Evolutionary conservation across 2,797 vertebrate genomes (phyloP), one percentile per base, ranked within the genome.

Genomic region (Glossophaga mutica): DNA sequence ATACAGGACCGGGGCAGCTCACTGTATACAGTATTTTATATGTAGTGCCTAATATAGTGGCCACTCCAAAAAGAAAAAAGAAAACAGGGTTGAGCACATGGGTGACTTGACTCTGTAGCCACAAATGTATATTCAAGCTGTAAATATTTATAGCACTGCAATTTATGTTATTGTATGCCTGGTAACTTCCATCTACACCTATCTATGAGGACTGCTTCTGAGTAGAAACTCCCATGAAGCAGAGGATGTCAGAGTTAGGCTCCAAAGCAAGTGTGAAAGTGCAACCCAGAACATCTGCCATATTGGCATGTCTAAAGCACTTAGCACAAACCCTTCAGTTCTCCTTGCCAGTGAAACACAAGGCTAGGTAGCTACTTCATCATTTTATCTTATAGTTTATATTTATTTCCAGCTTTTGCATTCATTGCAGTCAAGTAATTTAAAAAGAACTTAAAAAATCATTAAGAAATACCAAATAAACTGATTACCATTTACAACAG

Each of bases 331-430:
- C 19, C 21, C 19, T 52, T 73, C 7, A 8, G 6, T 37, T 74
- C 8, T 71, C 34, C 9, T 19, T 62, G 16, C 39, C 67, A 39
- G 48, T 12, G 57, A 76, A 90, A 76, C 78, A 83, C 59, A 83
- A 42, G 44, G 39, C 52, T 26, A 67, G 57, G 34, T 12, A 48
- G 52, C 32, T 46, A 55, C 46, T 73, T 59, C 62, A 37, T 24
- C 48, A 70, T 81, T 78, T 94, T 34, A 39, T 46, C 42, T 59
- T 55, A 26, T 0, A 68, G 44, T 76, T 94, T 79, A 32, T 62
- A 77, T 67, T 67, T 91, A 78, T 50, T 91, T 95, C 37, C 48
- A 74, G 57, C 10, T 37, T 97, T 92, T 74, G 57, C 62, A 74
- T 94, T 87, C 77, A 55, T 52, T 68, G 73, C 0, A 57, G 24